Percentiles rank a stretch among this genome's conserved stretches.
Conservation (phyloP, 2,888 invertebrate species). For the Ectemnius lituratus region DNA sequence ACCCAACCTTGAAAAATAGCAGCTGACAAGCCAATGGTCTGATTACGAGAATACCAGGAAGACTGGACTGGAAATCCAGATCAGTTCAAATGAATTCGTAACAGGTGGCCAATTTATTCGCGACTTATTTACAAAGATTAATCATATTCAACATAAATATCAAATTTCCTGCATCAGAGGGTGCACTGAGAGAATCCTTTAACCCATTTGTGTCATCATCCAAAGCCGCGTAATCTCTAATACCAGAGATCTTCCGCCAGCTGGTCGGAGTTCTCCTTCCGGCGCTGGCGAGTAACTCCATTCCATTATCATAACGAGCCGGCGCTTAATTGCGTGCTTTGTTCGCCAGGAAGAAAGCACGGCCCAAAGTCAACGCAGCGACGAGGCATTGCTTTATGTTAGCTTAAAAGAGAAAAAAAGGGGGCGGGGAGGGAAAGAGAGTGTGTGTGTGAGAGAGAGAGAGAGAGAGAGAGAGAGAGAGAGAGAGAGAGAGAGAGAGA, state of each 20-base stretch:
- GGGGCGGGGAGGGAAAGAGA: neutral
- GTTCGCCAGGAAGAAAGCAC: neutral
- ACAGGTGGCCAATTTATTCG: too few relatives aligned
- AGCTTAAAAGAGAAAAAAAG: neutral
- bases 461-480: neutral
- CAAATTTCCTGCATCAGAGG: neutral
- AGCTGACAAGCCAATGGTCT: slow-evolving; percentile 39
- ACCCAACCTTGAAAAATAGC: slow-evolving; percentile 11
- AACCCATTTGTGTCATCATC: neutral
- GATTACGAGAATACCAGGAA: neutral
- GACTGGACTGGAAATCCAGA: neutral
- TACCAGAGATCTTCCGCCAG: neutral
- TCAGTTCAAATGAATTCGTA: too few relatives aligned
- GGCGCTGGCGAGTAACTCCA: neutral
- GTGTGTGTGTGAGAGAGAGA: neutral
- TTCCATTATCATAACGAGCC: slow-evolving; percentile 4
- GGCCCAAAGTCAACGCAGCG: neutral
- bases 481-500: neutral
- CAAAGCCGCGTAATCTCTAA: neutral
- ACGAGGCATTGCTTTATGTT: slow-evolving; percentile 6
- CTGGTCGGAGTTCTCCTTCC: neutral
- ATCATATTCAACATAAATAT: neutral
- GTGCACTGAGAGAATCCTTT: neutral
- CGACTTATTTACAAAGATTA: too few relatives aligned
- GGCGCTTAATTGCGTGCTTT: slow-evolving; percentile 2